Conservation (phyloP, 2,797 vertebrate genomes). For the Toxotes lorentzi region DNA sequence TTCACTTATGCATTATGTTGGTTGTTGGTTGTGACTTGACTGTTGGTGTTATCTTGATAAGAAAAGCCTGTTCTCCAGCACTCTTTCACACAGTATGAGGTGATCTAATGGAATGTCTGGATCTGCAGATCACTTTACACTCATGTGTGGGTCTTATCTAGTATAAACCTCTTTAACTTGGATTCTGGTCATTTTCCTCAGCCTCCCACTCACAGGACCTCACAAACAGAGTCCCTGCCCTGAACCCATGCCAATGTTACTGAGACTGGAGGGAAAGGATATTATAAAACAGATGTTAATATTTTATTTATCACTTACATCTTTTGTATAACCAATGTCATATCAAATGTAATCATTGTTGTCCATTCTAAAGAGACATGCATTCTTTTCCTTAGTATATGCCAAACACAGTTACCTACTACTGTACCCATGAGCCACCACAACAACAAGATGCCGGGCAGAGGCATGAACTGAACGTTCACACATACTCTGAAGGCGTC, state of each 20-base stretch:
- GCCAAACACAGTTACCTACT: too few species aligned
- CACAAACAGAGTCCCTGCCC: conserved; percentile 64
- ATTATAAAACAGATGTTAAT: background rate
- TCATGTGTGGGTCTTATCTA: conserved; percentile 74
- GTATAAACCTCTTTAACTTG: conserved; percentile 69
- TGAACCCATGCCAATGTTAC: conserved; percentile 25
- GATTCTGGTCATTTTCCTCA: conserved; percentile 73
- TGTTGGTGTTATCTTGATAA: conserved; percentile 46
- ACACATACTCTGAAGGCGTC: too few species aligned
- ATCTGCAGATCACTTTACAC: conserved; percentile 70
- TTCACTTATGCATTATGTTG: conserved; percentile 2
- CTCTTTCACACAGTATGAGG: conserved; percentile 50
- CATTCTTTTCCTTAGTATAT: too few species aligned
- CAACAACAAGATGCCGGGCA: too few species aligned
- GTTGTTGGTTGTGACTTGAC: background rate
- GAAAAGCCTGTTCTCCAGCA: conserved; percentile 56
- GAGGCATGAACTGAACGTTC: too few species aligned
- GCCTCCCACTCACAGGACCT: conserved; percentile 62
- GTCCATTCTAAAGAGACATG: too few species aligned
- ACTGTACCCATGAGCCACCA: too few species aligned
- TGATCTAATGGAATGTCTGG: conserved; percentile 75
- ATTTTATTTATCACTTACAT: background rate
- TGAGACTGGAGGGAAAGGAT: background rate
- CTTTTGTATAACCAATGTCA: too few species aligned
- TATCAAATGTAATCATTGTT: too few species aligned